Evolutionary conservation across 2,888 invertebrate species (phyloP).

Genomic region (Apodemia hepburni): DNA sequence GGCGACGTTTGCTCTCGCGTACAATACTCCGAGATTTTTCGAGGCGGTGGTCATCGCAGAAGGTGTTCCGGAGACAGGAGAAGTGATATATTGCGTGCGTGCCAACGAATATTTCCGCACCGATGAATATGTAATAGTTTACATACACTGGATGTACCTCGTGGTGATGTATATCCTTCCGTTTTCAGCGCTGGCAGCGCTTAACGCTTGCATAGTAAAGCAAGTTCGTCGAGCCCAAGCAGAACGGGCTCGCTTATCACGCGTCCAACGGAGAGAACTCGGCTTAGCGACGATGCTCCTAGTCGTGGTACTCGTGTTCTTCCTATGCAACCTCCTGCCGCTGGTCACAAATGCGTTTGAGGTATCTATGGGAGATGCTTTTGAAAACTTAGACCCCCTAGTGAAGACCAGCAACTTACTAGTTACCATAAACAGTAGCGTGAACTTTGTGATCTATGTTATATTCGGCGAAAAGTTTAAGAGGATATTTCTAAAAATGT

Average conservation of each 20-base stretch:
- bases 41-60: constrained; percentile 79
- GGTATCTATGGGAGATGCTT: constrained; percentile 80
- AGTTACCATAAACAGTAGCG: constrained; percentile 97
- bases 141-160: constrained; percentile 97
- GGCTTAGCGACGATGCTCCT: constrained; percentile 97
- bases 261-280: constrained; percentile 95
- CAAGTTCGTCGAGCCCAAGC: constrained; percentile 94
- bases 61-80: constrained; percentile 70
- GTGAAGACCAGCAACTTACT: constrained; percentile 93
- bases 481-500: constrained; percentile 89
- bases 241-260: constrained; percentile 93
- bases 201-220: constrained; percentile 94
- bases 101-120: constrained; percentile 86
- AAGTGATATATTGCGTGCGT: constrained; percentile 84
- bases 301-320: constrained; percentile 96
- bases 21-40: constrained; percentile 92
- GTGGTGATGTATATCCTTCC: constrained; percentile 97
- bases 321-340: constrained; percentile 94
- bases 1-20: constrained; percentile 88
- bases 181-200: constrained; percentile 91
- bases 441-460: constrained; percentile 98
- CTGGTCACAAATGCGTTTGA: constrained; percentile 93
- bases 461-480: constrained; percentile 98
- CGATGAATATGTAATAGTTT: constrained; percentile 88
- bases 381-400: constrained; percentile 80